Percentiles rank a stretch among this genome's conserved stretches.
phyloP scores from a whole-genome alignment of 2,888 invertebrate species.

The Leucophenga maculata region DNA sequence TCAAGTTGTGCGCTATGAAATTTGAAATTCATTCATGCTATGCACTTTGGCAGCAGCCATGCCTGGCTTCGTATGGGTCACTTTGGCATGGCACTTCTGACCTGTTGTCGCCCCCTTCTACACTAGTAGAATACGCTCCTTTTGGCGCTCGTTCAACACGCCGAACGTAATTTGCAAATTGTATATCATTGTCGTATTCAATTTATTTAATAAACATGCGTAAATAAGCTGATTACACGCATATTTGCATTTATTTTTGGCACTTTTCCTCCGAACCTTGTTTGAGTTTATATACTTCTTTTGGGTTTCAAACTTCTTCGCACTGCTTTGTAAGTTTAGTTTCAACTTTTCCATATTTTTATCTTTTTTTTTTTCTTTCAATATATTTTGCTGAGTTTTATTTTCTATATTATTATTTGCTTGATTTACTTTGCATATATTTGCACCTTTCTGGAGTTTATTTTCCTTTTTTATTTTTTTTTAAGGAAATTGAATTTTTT shows the following conservation, averaged over 20 bases:
- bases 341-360: too few relatives aligned
- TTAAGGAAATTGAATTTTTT: not conserved
- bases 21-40: too few relatives aligned
- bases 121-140: too few relatives aligned
- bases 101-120: too few relatives aligned
- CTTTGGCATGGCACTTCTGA: too few relatives aligned
- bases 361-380: not conserved
- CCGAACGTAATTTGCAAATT: slow-evolving; percentile 52
- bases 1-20: too few relatives aligned
- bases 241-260: slow-evolving; percentile 57
- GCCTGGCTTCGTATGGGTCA: too few relatives aligned
- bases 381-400: not conserved
- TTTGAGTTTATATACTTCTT: not conserved
- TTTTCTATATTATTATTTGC: not conserved
- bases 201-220: slow-evolving; percentile 59
- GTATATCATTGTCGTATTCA: slow-evolving; percentile 42
- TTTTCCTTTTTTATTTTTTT: not conserved
- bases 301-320: not conserved
- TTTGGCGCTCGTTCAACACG: not conserved
- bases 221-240: slow-evolving; percentile 67
- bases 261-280: not conserved
- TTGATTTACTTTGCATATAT: not conserved
- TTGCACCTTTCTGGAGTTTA: not conserved
- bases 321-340: not conserved
- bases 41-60: too few relatives aligned